Evolutionary conservation across 2,888 invertebrate genomes (phyloP), one percentile per base, ranked within the genome.

Genomic region (Protodeltote pygarga): DNA sequence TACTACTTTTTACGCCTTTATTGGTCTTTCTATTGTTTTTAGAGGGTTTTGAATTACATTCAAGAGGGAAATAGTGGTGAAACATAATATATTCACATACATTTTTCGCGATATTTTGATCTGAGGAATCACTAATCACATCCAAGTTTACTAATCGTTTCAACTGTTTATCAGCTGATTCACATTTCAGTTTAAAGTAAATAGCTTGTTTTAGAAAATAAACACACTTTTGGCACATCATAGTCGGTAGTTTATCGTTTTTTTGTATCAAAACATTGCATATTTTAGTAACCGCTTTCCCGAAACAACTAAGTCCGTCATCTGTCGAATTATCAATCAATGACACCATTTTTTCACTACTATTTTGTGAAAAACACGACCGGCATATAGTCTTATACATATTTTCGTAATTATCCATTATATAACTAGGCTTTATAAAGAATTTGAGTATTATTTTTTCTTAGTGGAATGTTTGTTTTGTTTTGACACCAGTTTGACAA

Each of bases 211-310:
- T 84, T 29, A 91, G 60, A 39, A 80, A 64, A 52, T 62, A 58
- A 28, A 83, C 67, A 65, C 91, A 91, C 33, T 77, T 79, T 27
- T 62, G 62, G 50, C 91, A 91, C 77, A 90, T 83, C 44, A 61
- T 68, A 28, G 46, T 58, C 0, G 91, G 91, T 27, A 87, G 74
- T 62, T 71, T 65, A 35, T 85, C 81, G 23, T 79, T 64, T 39
- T 73, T 71, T 62, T 71, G 57, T 11, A 87, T 63, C 10, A 55
- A 57, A 67, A 89, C 73, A 44, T 79, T 75, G 0, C 84, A 75
- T 15, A 90, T 77, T 19, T 58, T 76, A 29, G 65, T 39, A 1
- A 88, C 73, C 0, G 83, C 73, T 71, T 81, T 77, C 1, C 87
- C 88, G 25, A 79, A 87, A 34, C 68, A 69, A 73, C 80, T 88